Percentiles rank a stretch among this genome's conserved stretches.
These are phyloP conservation scores for Callionymus lyra DNA, from an alignment of 2,113 vertebrate genomes.

Conservation along the genomic window DNA sequence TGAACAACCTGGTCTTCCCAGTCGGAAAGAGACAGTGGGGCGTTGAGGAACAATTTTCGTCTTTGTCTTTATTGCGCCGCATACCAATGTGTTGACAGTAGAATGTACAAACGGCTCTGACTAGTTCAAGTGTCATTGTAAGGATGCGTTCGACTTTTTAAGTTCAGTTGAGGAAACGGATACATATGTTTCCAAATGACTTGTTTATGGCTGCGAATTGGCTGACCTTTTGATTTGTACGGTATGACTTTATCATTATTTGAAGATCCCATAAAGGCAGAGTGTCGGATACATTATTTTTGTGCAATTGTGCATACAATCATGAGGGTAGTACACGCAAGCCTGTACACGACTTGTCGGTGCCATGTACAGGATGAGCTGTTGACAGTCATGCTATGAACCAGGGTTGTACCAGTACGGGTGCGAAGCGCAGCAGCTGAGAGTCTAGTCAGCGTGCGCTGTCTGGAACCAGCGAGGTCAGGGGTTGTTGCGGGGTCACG, in stretches of 20 bases:
- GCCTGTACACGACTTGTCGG: too few species aligned
- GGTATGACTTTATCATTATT: too few species aligned
- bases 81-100: slow-evolving; percentile 59
- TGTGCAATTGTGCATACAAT: too few species aligned
- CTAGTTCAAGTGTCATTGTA: slow-evolving; percentile 63
- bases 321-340: too few species aligned
- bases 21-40: slow-evolving; percentile 30
- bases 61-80: slow-evolving; percentile 36
- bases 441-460: slow-evolving; percentile 9
- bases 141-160: slow-evolving; percentile 51
- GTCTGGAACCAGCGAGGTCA: slow-evolving; percentile 53
- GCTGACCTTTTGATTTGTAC: too few species aligned
- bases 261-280: too few species aligned
- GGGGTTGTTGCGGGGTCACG: slow-evolving; percentile 56
- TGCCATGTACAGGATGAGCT: too few species aligned
- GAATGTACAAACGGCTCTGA: slow-evolving; percentile 42
- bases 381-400: background rate
- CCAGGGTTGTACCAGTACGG: slow-evolving; percentile 6
- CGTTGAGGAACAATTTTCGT: slow-evolving; percentile 22
- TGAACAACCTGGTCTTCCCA: slow-evolving; percentile 27
- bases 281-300: too few species aligned
- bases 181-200: too few species aligned
- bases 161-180: too few species aligned
- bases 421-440: slow-evolving; percentile 22
- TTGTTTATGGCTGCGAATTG: slow-evolving; percentile 6